These are phyloP conservation scores for Anticlea derivata DNA, from an alignment of 2,888 invertebrate genomes.

Conservation along the genomic window DNA sequence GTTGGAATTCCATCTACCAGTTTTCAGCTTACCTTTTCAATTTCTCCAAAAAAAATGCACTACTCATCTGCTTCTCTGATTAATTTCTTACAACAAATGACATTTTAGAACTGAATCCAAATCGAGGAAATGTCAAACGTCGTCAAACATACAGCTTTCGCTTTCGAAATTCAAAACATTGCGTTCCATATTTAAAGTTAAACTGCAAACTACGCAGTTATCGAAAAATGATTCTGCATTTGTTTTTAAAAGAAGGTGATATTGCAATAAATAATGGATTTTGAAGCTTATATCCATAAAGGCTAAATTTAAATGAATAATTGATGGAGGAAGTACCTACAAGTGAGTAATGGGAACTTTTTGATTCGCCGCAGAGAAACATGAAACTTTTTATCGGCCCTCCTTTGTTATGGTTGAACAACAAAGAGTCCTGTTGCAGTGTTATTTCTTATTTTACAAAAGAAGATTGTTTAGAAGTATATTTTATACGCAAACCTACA, in stretches of 20 bases:
- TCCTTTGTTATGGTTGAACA: not conserved
- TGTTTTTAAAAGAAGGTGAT: not conserved
- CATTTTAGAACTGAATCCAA: not conserved
- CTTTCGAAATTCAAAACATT: slow-evolving; percentile 7
- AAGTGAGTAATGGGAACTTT: slow-evolving; percentile 8
- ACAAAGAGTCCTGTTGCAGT: not conserved
- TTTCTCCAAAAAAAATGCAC: too few species aligned
- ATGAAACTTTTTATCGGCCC: slow-evolving; percentile 8
- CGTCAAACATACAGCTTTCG: too few species aligned
- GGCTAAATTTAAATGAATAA: not conserved
- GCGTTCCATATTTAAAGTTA: slow-evolving; percentile 10
- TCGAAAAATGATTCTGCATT: not conserved
- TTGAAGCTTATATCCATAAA: not conserved
- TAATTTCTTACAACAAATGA: not conserved
- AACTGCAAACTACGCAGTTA: not conserved
- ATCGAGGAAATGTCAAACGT: not conserved
- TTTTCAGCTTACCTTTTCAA: too few species aligned
- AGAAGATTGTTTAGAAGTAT: not conserved
- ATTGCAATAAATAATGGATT: not conserved
- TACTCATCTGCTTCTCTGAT: too few species aligned
- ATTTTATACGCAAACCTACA: too few species aligned
- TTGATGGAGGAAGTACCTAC: not conserved
- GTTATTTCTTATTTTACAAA: not conserved
- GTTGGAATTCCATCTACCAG: too few species aligned
- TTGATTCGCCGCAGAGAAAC: slow-evolving; percentile 2